Conservation (phyloP, 2,797 vertebrate genomes). For the Periparus ater region DNA sequence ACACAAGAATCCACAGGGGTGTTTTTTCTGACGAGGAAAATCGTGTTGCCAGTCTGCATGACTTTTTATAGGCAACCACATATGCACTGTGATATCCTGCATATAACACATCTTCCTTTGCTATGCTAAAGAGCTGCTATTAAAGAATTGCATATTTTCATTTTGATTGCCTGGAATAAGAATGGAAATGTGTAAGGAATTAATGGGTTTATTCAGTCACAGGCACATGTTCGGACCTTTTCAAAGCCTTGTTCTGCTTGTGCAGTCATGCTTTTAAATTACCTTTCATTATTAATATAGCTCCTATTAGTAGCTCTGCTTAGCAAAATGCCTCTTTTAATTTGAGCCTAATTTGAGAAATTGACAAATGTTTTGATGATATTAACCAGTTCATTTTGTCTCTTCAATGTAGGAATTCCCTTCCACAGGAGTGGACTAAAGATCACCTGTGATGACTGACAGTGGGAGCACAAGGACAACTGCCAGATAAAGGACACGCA, state of each 20-base stretch:
- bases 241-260: slow-evolving; percentile 62
- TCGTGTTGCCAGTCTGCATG: not conserved
- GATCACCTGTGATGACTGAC: not conserved
- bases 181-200: slow-evolving; percentile 44
- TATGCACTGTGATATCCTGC: not conserved
- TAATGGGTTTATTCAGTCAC: slow-evolving; percentile 64
- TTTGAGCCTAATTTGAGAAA: slow-evolving; percentile 64
- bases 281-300: slow-evolving; percentile 68
- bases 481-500: not conserved
- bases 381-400: slow-evolving; percentile 32
- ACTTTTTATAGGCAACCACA: slow-evolving; percentile 4
- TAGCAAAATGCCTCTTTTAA: slow-evolving; percentile 62
- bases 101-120: not conserved
- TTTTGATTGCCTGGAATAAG: slow-evolving; percentile 50
- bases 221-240: slow-evolving; percentile 9
- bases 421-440: not conserved
- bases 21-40: not conserved
- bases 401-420: not conserved
- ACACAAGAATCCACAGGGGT: not conserved
- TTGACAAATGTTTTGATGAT: slow-evolving; percentile 66
- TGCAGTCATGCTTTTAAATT: slow-evolving; percentile 62
- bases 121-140: not conserved
- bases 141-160: slow-evolving; percentile 2
- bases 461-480: not conserved
- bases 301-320: slow-evolving; percentile 66